Evolutionary conservation across 64 coral and sea anemone species (phyloP), one percentile per base, ranked within the genome.

Genomic region (Stichodactyla mertensii): DNA sequence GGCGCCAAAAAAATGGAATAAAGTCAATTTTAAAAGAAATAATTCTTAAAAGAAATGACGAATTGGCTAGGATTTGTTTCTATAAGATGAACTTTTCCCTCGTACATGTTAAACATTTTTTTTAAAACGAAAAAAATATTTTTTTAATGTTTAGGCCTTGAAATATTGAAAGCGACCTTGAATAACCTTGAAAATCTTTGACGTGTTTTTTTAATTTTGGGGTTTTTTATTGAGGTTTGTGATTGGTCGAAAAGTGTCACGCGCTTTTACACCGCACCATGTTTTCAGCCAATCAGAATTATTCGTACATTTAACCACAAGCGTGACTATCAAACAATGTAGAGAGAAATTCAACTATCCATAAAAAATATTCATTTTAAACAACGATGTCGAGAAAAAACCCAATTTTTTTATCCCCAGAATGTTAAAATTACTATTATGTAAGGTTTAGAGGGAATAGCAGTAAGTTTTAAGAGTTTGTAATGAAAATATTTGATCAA

Each of bases 221-320:
- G n/a, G 24, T n/a, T 74, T 74, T 74, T 31, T 23, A 74, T 74
- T 11, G 24, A 74, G 69, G 24, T 26, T 11, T 74, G 10, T 74
- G 69, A 74, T 74, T 74, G 69, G 69, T 74, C 27, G 56, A 31
- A 27, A 70, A 31, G 22, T 74, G 69, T 74, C 69, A 74, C 69
- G 27, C 69, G 27, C 24, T 70, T 9, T n/a, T 31, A n/a, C 22
- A 22, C 24, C 69, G 69, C 9, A 26, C 10, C 24, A 27, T 74
- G 4, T 11, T 74, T 10, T 27, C 1, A 9, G 36, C 69, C 4
- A 31, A 11, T 11, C 1, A 31, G 0, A 74, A 13, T 11, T 3
- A 13, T 74, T 0, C 26, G 22, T n/a, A n/a, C 6, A 66, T 22
- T 13, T 13, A 74, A 19, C 11, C 24, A 31, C 23, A 74, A 28